These are phyloP conservation scores for Tachystola acroxantha DNA, from an alignment of 2,888 invertebrate species.

Conservation along the genomic window DNA sequence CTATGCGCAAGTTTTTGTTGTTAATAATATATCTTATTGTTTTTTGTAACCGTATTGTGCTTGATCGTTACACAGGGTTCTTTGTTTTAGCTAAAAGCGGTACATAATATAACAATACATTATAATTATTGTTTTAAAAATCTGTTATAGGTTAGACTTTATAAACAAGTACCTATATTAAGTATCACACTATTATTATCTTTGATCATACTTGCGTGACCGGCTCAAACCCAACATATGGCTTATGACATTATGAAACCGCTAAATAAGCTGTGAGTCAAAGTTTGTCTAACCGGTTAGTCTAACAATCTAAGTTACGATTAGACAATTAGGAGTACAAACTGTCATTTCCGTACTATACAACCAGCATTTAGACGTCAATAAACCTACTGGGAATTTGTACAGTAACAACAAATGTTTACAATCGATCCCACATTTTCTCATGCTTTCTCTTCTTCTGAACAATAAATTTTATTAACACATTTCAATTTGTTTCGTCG, in stretches of 20 bases:
- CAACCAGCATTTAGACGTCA: slow-evolving; percentile 37
- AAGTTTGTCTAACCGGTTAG: slow-evolving; percentile 13
- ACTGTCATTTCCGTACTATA: slow-evolving; percentile 43
- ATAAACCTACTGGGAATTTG: slow-evolving; percentile 39
- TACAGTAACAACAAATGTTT: slow-evolving; percentile 45
- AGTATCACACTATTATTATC: too few species aligned
- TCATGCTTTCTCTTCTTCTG: slow-evolving; percentile 53
- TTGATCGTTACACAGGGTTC: slow-evolving; percentile 8
- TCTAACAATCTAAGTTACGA: slow-evolving; percentile 19
- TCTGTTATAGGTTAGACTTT: too few species aligned
- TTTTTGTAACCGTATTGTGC: slow-evolving; percentile 27
- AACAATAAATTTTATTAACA: slow-evolving; percentile 72
- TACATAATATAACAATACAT: too few species aligned
- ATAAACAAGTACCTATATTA: too few species aligned
- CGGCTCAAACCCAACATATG: too few species aligned
- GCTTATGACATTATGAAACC: neutral
- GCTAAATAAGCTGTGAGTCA: slow-evolving; percentile 1
- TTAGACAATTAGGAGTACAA: slow-evolving; percentile 32
- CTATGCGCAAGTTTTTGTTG: slow-evolving; percentile 49
- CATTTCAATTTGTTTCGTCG: slow-evolving; percentile 59
- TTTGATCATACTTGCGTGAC: too few species aligned
- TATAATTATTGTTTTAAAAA: too few species aligned
- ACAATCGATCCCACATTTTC: slow-evolving; percentile 52
- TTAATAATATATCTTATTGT: slow-evolving; percentile 54
- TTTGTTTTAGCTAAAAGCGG: slow-evolving; percentile 7